A percentile compares a stretch with the other conserved stretches of the same genome.
phyloP scores from a whole-genome alignment of 1,140 invertebrate species.

The Ips nitidus region DNA sequence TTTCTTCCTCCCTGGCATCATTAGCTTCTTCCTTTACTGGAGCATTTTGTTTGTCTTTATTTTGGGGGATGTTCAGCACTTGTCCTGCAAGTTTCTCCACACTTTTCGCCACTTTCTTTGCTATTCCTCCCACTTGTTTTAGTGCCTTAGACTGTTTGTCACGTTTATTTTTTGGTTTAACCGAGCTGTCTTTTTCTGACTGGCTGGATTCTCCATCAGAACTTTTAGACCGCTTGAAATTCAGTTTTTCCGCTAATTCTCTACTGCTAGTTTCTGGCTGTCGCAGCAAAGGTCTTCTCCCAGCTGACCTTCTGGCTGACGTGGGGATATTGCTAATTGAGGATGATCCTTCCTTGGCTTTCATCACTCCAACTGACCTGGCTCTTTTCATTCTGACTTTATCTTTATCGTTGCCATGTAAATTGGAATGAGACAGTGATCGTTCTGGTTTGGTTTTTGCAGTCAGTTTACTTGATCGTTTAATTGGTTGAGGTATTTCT shows the following conservation, averaged over 20 bases:
- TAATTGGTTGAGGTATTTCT: neutral
- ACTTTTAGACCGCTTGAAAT: neutral
- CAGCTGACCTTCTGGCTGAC: constrained; percentile 19
- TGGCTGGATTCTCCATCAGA: neutral
- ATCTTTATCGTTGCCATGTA: constrained; percentile 1
- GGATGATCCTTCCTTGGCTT: neutral
- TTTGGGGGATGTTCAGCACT: neutral
- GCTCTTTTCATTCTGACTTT: constrained; percentile 15
- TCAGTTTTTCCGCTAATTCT: constrained; percentile 25
- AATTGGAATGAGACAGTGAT: constrained; percentile 8
- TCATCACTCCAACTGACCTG: constrained; percentile 19
- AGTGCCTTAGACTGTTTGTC: neutral
- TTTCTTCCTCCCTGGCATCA: constrained; percentile 3
- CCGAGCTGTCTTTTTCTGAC: neutral
- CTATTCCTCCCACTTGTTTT: neutral
- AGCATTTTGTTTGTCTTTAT: neutral
- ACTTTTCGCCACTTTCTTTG: neutral
- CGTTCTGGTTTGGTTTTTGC: neutral
- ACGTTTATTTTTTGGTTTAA: neutral
- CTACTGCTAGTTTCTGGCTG: constrained; percentile 24
- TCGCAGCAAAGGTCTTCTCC: constrained; percentile 19
- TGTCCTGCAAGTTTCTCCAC: neutral
- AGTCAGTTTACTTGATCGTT: neutral
- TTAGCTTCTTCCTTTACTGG: neutral
- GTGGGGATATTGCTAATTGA: constrained; percentile 18